These are phyloP conservation scores for Ophthalmotilapia sp. DNA, from an alignment of 2,113 vertebrate species.

Conservation along the genomic window DNA sequence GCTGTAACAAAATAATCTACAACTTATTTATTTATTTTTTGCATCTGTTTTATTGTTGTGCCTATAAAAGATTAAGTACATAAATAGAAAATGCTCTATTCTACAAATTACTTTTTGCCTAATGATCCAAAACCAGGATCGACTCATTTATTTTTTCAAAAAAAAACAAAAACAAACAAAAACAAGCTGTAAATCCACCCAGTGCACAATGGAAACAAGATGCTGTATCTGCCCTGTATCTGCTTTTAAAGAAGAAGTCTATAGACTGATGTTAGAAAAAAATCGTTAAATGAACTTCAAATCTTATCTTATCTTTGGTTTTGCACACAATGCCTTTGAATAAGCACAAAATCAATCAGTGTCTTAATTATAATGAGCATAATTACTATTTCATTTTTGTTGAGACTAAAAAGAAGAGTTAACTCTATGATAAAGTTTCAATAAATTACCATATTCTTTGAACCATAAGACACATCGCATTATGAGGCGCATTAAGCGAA, in stretches of 20 bases:
- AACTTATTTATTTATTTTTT: not conserved
- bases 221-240: not conserved
- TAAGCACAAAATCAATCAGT: not conserved
- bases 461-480: not conserved
- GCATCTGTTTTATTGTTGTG: not conserved
- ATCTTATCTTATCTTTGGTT: not conserved
- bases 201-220: not conserved
- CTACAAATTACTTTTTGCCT: not conserved
- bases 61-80: not conserved
- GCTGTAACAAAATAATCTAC: not conserved
- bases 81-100: not conserved
- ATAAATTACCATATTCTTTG: not conserved
- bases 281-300: not conserved
- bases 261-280: not conserved
- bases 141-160: not conserved
- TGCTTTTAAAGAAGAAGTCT: not conserved
- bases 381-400: not conserved
- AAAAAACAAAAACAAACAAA: no score
- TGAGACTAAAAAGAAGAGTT: not conserved
- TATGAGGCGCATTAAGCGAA: accelerated
- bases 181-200: not conserved
- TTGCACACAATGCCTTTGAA: not conserved
- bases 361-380: not conserved
- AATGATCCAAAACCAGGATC: not conserved
- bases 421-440: not conserved